Evolutionary conservation across 2,113 vertebrate species (phyloP).

Genomic region (Picathartes gymnocephalus): DNA sequence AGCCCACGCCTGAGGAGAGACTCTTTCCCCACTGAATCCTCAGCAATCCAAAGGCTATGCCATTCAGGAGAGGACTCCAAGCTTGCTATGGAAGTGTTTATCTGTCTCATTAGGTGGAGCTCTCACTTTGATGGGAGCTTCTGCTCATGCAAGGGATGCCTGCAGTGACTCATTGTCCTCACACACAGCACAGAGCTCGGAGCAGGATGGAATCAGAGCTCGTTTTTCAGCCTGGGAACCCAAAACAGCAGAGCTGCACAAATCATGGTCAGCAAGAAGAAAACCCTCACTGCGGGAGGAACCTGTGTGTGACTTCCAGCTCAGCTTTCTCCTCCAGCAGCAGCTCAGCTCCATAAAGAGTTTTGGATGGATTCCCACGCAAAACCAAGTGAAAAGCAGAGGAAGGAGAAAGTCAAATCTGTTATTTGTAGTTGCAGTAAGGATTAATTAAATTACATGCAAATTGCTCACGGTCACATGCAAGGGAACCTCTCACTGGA

Average conservation of each 20-base stretch:
- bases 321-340: background rate
- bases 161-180: background rate
- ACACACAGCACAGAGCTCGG: fast-evolving
- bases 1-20: background rate
- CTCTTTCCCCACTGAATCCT: background rate
- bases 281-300: background rate
- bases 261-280: background rate
- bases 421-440: background rate
- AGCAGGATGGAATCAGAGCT: background rate
- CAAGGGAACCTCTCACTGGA: background rate
- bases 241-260: background rate
- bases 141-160: background rate
- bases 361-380: background rate
- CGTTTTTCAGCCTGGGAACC: background rate
- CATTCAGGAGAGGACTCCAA: background rate
- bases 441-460: background rate
- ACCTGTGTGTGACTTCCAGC: fast-evolving
- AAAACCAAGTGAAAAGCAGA: background rate
- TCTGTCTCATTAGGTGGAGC: fast-evolving
- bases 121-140: background rate
- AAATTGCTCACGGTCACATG: background rate
- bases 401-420: background rate
- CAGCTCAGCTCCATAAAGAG: background rate
- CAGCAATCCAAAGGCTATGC: fast-evolving
- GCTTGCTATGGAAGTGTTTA: background rate